Percentiles rank a stretch among this genome's conserved stretches.
Evolutionary conservation across 2,113 vertebrate species (phyloP).

Genomic region (Passer domesticus): DNA sequence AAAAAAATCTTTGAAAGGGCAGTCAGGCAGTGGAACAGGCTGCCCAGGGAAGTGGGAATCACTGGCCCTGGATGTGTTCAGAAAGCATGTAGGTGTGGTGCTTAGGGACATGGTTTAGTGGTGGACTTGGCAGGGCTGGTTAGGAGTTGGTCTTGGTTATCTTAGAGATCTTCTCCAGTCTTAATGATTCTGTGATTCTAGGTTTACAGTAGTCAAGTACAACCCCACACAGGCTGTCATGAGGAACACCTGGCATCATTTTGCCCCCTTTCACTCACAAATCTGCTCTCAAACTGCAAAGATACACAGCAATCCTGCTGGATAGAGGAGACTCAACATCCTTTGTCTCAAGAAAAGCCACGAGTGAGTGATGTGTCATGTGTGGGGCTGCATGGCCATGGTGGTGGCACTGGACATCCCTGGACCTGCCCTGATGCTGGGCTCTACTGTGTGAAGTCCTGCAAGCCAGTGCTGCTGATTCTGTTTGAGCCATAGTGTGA

Average conservation of each 20-base stretch:
- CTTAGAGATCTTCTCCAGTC: neutral
- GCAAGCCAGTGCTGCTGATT: neutral
- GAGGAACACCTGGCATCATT: neutral
- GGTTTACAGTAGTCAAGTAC: neutral
- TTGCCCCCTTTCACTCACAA: neutral
- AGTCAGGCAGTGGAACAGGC: neutral
- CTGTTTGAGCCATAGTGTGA: neutral
- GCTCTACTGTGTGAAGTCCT: neutral
- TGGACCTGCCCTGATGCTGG: neutral
- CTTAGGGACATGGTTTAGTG: neutral
- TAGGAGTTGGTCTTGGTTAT: neutral
- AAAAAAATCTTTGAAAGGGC: neutral
- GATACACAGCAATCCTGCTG: fast-evolving
- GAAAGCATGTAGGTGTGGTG: neutral
- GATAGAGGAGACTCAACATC: neutral
- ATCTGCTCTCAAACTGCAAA: neutral
- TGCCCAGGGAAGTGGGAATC: neutral
- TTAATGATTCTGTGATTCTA: neutral
- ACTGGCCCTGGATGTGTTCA: neutral
- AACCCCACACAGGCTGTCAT: neutral
- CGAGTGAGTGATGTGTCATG: fast-evolving
- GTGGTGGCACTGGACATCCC: neutral
- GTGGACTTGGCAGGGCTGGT: neutral
- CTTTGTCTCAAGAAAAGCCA: neutral
- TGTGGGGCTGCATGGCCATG: fast-evolving